Evolutionary conservation across 2,888 invertebrate genomes (phyloP).

Genomic region (Spatulosminthurus flaviceps): DNA sequence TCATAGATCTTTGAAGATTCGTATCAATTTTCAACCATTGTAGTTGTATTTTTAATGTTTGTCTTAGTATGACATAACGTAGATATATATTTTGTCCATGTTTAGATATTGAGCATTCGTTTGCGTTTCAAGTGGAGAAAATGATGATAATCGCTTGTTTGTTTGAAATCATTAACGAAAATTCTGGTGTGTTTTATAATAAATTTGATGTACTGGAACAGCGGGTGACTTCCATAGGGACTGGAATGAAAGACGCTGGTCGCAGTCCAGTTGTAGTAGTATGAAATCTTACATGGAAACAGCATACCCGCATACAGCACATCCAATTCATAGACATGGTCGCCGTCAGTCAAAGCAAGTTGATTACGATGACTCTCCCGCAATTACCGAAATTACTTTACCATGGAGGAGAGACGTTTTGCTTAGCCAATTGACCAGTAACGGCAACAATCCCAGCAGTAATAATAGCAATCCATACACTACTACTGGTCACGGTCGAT

Average conservation of each 20-base stretch:
- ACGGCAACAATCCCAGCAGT: constrained; percentile 30
- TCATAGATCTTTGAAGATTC: no score
- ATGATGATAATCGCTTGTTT: no score
- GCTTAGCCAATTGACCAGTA: constrained; percentile 18
- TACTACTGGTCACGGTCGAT: constrained; percentile 35
- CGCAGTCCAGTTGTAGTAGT: constrained; percentile 61
- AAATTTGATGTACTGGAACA: constrained; percentile 28
- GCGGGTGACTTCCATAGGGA: constrained; percentile 61
- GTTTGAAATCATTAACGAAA: neutral
- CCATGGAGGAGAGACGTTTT: constrained; percentile 62
- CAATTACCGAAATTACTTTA: constrained; percentile 58
- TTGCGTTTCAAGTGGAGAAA: no score
- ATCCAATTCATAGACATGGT: constrained; percentile 57
- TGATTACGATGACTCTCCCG: constrained; percentile 62
- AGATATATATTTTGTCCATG: no score
- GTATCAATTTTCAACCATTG: no score
- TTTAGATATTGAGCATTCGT: no score
- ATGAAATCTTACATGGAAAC: constrained; percentile 62
- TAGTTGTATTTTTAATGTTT: no score
- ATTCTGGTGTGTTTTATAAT: neutral
- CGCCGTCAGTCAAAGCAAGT: constrained; percentile 55
- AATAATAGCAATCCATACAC: neutral
- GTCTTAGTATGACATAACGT: no score
- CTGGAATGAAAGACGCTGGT: constrained; percentile 63
- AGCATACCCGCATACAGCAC: constrained; percentile 60